phyloP scores from a whole-genome alignment of 2,113 vertebrate species.

The Puma concolor region DNA sequence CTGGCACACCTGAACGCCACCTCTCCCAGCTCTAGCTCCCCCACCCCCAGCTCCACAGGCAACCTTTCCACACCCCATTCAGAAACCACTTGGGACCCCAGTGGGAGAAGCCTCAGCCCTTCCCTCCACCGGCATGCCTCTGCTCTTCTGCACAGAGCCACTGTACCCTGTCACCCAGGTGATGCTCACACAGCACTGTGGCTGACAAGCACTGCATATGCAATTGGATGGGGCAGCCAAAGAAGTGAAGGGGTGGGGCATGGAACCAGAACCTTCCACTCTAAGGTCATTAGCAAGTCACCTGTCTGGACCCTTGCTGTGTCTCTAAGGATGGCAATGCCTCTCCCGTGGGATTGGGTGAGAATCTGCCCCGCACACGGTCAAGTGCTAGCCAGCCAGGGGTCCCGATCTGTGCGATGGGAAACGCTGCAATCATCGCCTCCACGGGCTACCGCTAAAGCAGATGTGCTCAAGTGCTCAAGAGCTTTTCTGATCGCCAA shows the following conservation, averaged over 20 bases:
- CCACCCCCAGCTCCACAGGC: not conserved
- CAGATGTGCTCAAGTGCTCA: not conserved
- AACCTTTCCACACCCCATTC: not conserved
- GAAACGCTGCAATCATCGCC: not conserved
- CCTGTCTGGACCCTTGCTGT: not conserved
- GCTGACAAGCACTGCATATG: not conserved
- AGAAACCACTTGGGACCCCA: not conserved
- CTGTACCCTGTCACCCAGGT: not conserved
- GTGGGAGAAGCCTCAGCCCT: not conserved
- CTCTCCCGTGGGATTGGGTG: not conserved
- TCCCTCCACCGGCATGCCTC: not conserved
- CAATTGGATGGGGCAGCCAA: not conserved
- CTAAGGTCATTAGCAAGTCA: not conserved
- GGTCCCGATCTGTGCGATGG: not conserved
- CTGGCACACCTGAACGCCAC: not conserved
- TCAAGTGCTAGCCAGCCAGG: not conserved
- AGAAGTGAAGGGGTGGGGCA: not conserved
- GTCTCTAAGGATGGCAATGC: not conserved
- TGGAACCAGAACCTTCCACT: not conserved
- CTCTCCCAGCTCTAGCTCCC: not conserved
- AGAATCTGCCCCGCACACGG: not conserved
- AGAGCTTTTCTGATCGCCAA: not conserved
- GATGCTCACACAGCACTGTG: not conserved
- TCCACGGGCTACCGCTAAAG: not conserved
- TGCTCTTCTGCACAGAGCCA: not conserved